phyloP scores from a whole-genome alignment of 1,140 invertebrate species.

The Plodia interpunctella region DNA sequence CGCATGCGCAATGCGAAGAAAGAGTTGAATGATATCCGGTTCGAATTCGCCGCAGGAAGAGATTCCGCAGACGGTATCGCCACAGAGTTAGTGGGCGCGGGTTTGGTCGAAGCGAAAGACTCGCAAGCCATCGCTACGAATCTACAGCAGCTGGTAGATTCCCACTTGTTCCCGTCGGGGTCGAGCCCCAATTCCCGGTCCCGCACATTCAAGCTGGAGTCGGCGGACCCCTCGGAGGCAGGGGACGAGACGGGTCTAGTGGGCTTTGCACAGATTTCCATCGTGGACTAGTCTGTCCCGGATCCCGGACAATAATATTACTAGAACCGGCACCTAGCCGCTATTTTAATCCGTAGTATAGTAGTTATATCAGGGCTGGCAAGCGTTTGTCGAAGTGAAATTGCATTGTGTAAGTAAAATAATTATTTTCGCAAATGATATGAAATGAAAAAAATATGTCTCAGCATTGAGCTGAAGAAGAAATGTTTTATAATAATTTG shows the following conservation, averaged over 20 bases:
- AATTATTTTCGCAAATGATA: neutral
- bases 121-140: slow-evolving; percentile 94
- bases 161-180: slow-evolving; percentile 39
- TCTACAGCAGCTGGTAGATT: slow-evolving; percentile 89
- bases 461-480: too few relatives aligned
- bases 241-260: slow-evolving; percentile 96
- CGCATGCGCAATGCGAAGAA: slow-evolving; percentile 86
- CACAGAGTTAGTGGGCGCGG: slow-evolving; percentile 95
- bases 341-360: slow-evolving; percentile 10
- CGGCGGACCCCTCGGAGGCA: slow-evolving; percentile 85
- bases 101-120: slow-evolving; percentile 94
- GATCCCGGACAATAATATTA: slow-evolving; percentile 13
- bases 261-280: slow-evolving; percentile 97
- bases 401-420: neutral
- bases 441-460: too few relatives aligned
- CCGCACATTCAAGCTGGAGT: slow-evolving; percentile 92
- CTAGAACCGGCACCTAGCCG: slow-evolving; percentile 1
- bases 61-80: slow-evolving; percentile 98
- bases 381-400: neutral
- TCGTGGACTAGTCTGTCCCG: slow-evolving; percentile 83
- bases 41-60: slow-evolving; percentile 97
- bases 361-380: neutral
- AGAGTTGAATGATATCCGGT: slow-evolving; percentile 98
- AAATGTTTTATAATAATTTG: too few relatives aligned
- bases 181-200: slow-evolving; percentile 63